Conservation (phyloP, 37 sponge, comb jelly and placozoan species). For the Aplysina aerophoba region DNA sequence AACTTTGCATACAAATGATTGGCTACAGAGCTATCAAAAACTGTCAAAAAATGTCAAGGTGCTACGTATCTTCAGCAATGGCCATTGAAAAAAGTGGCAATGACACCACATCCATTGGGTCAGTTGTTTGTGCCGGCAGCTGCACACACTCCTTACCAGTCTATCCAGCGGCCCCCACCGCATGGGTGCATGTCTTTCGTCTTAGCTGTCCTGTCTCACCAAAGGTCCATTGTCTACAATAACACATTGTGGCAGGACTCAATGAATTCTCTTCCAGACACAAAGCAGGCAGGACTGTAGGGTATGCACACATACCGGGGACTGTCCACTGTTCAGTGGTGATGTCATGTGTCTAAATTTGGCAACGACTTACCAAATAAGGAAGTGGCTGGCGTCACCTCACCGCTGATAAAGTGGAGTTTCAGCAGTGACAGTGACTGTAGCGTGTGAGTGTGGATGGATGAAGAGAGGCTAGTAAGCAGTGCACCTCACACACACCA, state of each 20-base stretch:
- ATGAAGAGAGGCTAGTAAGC: slow-evolving; percentile 16
- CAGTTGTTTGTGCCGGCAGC: neutral
- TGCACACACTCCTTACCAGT: neutral
- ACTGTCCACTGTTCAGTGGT: too few relatives aligned
- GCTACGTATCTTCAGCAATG: neutral
- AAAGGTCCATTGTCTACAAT: too few relatives aligned
- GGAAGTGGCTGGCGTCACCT: slow-evolving; percentile 3
- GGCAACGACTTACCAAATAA: slow-evolving; percentile 20
- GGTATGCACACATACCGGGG: too few relatives aligned
- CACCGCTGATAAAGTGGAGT: slow-evolving; percentile 17
- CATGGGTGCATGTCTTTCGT: too few relatives aligned
- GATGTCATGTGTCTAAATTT: slow-evolving; percentile 4
- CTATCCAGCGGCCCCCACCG: too few relatives aligned
- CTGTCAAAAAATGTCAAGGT: too few relatives aligned
- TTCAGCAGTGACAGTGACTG: slow-evolving; percentile 28
- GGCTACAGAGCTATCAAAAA: neutral
- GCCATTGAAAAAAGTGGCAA: neutral
- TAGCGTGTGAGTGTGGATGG: neutral
- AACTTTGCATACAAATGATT: neutral
- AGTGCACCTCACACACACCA: slow-evolving; percentile 5
- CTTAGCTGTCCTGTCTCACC: too few relatives aligned
- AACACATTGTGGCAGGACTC: too few relatives aligned
- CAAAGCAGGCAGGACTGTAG: too few relatives aligned
- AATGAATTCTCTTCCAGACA: too few relatives aligned
- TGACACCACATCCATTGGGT: neutral